Evolutionary conservation across 2,888 invertebrate species (phyloP).

Genomic region (Eupithecia exiguata): DNA sequence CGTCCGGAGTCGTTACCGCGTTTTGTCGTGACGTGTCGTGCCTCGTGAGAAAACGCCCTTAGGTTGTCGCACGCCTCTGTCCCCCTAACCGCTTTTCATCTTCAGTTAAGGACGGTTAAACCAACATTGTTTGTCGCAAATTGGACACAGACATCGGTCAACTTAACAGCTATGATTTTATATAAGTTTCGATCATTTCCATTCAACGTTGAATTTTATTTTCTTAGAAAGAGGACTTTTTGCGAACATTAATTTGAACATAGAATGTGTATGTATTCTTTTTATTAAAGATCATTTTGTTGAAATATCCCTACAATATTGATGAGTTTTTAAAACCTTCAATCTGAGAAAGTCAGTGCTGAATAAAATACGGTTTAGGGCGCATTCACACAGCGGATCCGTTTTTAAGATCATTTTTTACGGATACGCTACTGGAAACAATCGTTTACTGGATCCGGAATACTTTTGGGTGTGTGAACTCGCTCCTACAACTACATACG

Average conservation of each 20-base stretch:
- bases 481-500: no score
- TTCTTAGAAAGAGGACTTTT: background rate
- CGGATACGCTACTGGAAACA: no score
- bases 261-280: background rate
- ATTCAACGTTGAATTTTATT: background rate
- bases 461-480: no score
- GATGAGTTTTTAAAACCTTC: background rate
- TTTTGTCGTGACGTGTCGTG: no score
- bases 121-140: conserved; percentile 45
- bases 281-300: background rate
- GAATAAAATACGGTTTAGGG: background rate
- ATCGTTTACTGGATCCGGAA: no score
- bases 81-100: conserved; percentile 41
- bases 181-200: background rate
- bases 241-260: background rate
- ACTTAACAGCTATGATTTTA: conserved; percentile 17
- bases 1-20: no score
- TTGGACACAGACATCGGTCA: conserved; percentile 42
- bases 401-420: no score
- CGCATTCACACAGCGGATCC: no score
- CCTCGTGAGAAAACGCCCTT: no score
- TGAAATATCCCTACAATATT: background rate
- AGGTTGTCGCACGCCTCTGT: conserved; percentile 40
- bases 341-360: background rate
- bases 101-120: conserved; percentile 46